Conservation (phyloP, 2,113 vertebrate genomes). For the Pycnonotus jocosus region DNA sequence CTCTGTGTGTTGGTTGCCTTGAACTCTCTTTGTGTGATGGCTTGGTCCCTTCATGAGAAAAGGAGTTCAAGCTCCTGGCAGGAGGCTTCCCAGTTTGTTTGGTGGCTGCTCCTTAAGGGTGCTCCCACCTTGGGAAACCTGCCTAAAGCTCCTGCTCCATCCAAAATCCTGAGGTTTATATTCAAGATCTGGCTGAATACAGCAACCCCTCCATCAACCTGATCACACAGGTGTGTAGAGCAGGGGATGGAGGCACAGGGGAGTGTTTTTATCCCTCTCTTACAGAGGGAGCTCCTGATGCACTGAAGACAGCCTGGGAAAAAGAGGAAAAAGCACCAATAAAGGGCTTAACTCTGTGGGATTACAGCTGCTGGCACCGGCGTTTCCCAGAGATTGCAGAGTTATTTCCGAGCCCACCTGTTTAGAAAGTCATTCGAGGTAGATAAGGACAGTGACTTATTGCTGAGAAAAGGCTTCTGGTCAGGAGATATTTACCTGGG, state of each 20-base stretch:
- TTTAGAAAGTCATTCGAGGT: slow-evolving; percentile 34
- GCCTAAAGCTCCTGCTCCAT: not conserved
- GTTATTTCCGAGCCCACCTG: slow-evolving; percentile 4
- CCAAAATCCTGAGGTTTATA: not conserved
- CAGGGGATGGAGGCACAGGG: not conserved
- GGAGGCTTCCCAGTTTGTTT: not conserved
- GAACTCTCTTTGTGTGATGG: not conserved
- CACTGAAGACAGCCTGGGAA: not conserved
- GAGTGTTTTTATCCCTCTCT: not conserved
- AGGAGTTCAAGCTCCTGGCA: not conserved
- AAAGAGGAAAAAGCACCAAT: not conserved
- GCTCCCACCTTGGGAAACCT: not conserved
- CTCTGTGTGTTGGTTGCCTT: not conserved
- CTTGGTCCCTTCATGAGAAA: not conserved
- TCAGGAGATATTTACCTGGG: slow-evolving; percentile 31
- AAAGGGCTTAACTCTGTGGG: not conserved
- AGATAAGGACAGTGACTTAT: slow-evolving; percentile 39
- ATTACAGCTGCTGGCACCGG: not conserved
- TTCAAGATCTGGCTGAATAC: not conserved
- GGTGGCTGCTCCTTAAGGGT: not conserved
- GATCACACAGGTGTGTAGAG: not conserved
- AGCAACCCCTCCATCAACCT: not conserved
- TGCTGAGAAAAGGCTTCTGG: slow-evolving; percentile 27
- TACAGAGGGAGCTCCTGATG: not conserved
- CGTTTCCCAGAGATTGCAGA: not conserved